Evolutionary conservation across 1,140 invertebrate species (phyloP), one percentile per base, ranked within the genome.

Genomic region (Brachionus manjavacas): DNA sequence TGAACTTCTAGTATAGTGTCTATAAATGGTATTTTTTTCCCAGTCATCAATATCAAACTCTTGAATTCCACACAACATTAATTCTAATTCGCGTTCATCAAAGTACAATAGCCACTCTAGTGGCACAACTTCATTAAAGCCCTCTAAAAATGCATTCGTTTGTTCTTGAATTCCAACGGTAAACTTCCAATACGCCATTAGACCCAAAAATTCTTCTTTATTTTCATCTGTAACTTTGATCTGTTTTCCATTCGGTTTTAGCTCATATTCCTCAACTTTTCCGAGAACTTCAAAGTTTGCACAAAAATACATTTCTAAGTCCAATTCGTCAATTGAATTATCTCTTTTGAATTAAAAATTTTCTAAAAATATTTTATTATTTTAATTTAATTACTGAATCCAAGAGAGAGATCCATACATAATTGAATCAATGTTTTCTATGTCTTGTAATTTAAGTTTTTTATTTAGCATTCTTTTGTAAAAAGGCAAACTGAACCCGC

Each of bases 381-480:
- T 28, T n/a, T 39, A 31, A 0, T 78, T 31, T 6, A 64, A 25
- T 88, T 99, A 96, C 89, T 90, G 87, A 84, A 98, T 97, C 95
- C 95, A 98, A 86, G 96, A 92, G 31, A 99, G 90, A 1, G 96
- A 98, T 90, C 98, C 98, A 89, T 96, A 98, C 91, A 99, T 99
- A 90, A 98, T 96, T 0, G 95, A 94, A 90, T 99, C 97, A 25
- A 99, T 96, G 68, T 95, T 91, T 90, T 99, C 96, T 96, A 99
- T 98, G 89, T 99, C 97, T 89, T 95, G 94, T 11, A 99, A 90
- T 87, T 95, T 94, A 85, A 99, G 98, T 43, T 92, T 88, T 91
- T 98, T 99, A 83, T 93, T 93, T 85, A 99, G 89, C 96, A 99
- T 99, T 96, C 99, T 98, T 91, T 99, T 99, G 90, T 99, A 99